Evolutionary conservation across 2,797 vertebrate genomes (phyloP), one percentile per base, ranked within the genome.

Genomic region (Paedocypris micromegethes): DNA sequence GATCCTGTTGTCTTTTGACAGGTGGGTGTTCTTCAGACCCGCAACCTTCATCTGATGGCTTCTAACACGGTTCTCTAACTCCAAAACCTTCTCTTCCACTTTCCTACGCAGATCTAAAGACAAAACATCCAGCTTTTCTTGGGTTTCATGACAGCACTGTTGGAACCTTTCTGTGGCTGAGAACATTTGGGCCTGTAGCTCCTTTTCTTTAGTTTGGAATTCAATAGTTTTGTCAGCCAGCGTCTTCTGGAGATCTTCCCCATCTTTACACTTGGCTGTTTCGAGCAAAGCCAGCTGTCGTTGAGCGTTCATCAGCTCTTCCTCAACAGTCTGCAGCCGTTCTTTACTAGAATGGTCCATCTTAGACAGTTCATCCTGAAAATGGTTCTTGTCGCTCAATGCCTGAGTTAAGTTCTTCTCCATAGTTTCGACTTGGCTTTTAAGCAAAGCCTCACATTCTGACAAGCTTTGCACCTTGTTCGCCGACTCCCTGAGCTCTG

Each of bases 381-480:
- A 82, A 63, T 75, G 42, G 42, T 87, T 86, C 55, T 88, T 90
- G 72, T 96, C 92, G 56, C 84, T 88, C 73, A 90, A 72, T 7
- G 90, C 90, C 67, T 89, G 86, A 79, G 80, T 85, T 43, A 93
- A 81, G 80, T 95, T 92, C 55, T 75, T 84, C 79, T 93, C 90
- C 56, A 92, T 54, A 9, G 86, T 88, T 81, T 93, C 86, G 47
- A 92, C 80, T 64, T 93, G 91, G 7, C 84, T 83, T 85, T 90
- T 92, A 7, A 94, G 76, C 50, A 90, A 64, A 2, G 43, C 77
- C 79, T 94, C 92, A 5, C 68, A 85, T 70, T 89, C 79, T 56
- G 90, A 91, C 64, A 94, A 86, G 82, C 76, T 66, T 47, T 83
- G 83, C 42, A 91, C 60, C 51, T 89, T 84, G 53, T 74, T 78